Base-by-base conservation (phyloP, 37 sponge, comb jelly and placozoan species). In the Diacarnus erythraeanus region DNA sequence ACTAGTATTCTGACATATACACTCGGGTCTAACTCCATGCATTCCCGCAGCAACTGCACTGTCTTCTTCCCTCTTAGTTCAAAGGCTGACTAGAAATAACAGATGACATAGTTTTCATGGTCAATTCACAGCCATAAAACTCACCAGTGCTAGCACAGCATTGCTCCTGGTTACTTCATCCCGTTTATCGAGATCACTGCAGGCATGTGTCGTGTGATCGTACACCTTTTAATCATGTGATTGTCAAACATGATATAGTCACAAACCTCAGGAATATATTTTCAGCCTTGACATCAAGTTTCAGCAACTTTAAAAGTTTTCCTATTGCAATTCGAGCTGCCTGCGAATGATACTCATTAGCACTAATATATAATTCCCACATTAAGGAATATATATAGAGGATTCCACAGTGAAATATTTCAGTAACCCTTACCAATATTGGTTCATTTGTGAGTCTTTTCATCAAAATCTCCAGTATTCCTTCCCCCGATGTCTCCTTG, bases 1-100 rank as follows among this genome's bases (percentile, higher is more conserved):
- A 84, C 85, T 63, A 71, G 85, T 4, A 84, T 69, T 20, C 78
- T 64, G 30, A 84, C 78, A 71, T 71, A 77, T 5, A n/a, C 57
- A 42, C 85, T 84, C 20, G 85, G 85, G 31, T 84, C 85, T 3
- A 84, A 57, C 33, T 77, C 72, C 69, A 84, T 35, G 29, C 78
- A 76, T 15, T 84, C 85, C 9, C 71, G 22, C 23, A 84, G 64
- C n/a, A 35, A 5, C 26, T 77, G 77, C n/a, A 77, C 33, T 15
- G 39, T 25, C 26, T 56, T 83, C 18, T 23, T 20, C 21, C 38
- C 30, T 40, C 41, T 42, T 26, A 51, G 39, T 0, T 66, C 69
- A 31, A 83, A 76, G 8, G 83, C 83, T 43, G 57, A 41, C 82
- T 81, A 66, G 41, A 41, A 34, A 59, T 18, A 56, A 4, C n/a